Evolutionary conservation across 2,113 vertebrate species (phyloP).

Genomic region (Nymphicus hollandicus): DNA sequence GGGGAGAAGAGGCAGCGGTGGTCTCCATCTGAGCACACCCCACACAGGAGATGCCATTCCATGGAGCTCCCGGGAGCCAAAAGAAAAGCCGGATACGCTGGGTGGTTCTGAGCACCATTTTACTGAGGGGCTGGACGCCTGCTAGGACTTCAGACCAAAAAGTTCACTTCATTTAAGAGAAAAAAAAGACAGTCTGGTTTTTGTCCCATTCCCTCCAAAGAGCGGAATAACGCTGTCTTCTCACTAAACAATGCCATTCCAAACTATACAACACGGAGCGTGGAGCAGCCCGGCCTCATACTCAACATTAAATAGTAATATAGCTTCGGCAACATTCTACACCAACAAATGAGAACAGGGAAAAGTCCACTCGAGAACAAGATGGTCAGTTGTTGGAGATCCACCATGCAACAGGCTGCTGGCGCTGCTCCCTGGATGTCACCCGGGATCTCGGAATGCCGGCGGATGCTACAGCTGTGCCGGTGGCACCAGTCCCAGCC

Average conservation of each 20-base stretch:
- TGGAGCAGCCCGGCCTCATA: slow-evolving; percentile 34
- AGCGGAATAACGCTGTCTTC: slow-evolving; percentile 29
- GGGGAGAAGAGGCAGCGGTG: neutral
- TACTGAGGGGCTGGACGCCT: slow-evolving; percentile 62
- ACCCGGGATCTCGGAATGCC: neutral
- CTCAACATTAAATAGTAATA: slow-evolving; percentile 59
- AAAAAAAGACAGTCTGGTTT: slow-evolving; percentile 28
- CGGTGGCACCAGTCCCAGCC: rapidly evolving
- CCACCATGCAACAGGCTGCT: neutral
- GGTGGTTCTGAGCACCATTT: slow-evolving; percentile 69
- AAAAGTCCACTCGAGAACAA: slow-evolving; percentile 41
- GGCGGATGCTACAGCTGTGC: neutral
- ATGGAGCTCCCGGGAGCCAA: neutral
- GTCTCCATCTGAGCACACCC: neutral
- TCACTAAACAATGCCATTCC: slow-evolving; percentile 44
- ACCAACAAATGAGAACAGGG: slow-evolving; percentile 53
- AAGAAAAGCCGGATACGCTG: slow-evolving; percentile 16
- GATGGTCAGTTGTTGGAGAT: slow-evolving; percentile 1
- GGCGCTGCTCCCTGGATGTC: rapidly evolving
- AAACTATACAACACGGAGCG: slow-evolving; percentile 59
- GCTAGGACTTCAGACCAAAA: slow-evolving; percentile 58
- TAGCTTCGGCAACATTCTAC: slow-evolving; percentile 48
- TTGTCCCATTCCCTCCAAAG: slow-evolving; percentile 24
- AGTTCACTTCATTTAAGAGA: slow-evolving; percentile 55
- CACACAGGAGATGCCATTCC: rapidly evolving